Evolutionary conservation across 92 coral and sea anemone species (phyloP), one percentile per base, ranked within the genome.

Genomic region (Umimayanthus chanpuru): DNA sequence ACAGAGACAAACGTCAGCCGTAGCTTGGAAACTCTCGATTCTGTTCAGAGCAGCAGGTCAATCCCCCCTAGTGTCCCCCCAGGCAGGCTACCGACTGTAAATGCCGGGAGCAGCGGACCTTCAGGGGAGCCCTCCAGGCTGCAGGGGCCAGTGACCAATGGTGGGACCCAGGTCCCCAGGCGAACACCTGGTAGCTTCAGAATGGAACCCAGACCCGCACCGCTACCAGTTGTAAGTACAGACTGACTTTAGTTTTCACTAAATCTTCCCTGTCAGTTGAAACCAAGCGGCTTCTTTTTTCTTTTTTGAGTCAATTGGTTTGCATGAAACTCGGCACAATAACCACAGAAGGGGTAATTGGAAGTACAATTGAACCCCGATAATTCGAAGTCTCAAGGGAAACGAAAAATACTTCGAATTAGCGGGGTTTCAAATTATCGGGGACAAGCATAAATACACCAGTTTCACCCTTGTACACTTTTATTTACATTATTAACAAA

Each of bases 91-190:
- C 81, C 81, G 1, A 25, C 76, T 82, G 61, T 44, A 39, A 73
- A 66, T 65, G 39, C 32, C 18, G 20, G 58, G 12, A 53, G 56
- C 23, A 65, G 76, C 9, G 75, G 76, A 65, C 67, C 82, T n/a
- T 49, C 61, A 0, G 66, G 66, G 67, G 82, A 30, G 7, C 55
- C 82, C 41, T 15, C 16, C 9, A 50, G 4, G 30, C 47, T 43
- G 56, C 72, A 61, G 85, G 85, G 86, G 76, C 75, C 77, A 11
- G 53, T 66, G 61, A 40, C 21, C 23, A 82, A 82, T 66, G 77
- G 76, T 67, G 86, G 86, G 67, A 82, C 86, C 56, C 86, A 82
- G 76, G 76, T 82, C 29, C 86, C 86, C n/a, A 82, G 86, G 76
- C 65, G 86, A 82, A 82, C 86, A 67, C 86, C 86, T 11, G 86